Base-by-base conservation (phyloP, 1,140 invertebrate species). In the Drosophila asahinai region DNA sequence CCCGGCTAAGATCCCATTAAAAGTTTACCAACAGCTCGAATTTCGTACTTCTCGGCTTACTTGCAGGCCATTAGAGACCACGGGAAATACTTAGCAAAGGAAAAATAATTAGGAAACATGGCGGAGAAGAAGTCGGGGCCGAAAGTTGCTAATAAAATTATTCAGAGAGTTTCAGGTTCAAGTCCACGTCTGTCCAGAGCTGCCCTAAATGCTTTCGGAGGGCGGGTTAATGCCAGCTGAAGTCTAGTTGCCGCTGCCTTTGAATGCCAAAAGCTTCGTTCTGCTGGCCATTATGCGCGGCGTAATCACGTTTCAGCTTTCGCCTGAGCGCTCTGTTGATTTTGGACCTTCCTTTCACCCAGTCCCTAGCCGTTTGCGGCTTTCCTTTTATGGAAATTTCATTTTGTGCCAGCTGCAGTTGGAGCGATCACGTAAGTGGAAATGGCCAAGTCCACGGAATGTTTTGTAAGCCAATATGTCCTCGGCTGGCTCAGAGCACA, bases 381-480 rank as follows among this genome's bases (percentile, higher is more conserved):
- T 52, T 22, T 59, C 22, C 49, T 64, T 77, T 67, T 77, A 82
- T 76, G 58, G 74, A 79, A 86, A 79, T 74, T 78, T 42, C 51
- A 78, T 75, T 78, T 48, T 30, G 68, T 65, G 79, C 52, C 83
- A 79, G 70, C 59, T 72, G 81, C 63, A 70, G 40, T 43, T 30
- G 63, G 58, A 86, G 61, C 62, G 75, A 86, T 82, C 83, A 86
- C 83, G 83, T 86, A 87, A 87, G 81, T 62, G 52, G 52, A 84
- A 78, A 74, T 79, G 67, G 74, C 77, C 63, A 43, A 73, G 70
- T 38, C 70, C 82, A 79, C 75, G 68, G 57, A 86, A 71, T 86
- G 64, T 70, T 57, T 54, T 86, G 70, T 68, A 82, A 76, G 81
- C 81, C 81, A 83, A 76, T 80, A 67, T 65, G 51, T 72, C 63